Conservation (phyloP, 1,140 invertebrate genomes). For the Maconellicoccus hirsutus region DNA sequence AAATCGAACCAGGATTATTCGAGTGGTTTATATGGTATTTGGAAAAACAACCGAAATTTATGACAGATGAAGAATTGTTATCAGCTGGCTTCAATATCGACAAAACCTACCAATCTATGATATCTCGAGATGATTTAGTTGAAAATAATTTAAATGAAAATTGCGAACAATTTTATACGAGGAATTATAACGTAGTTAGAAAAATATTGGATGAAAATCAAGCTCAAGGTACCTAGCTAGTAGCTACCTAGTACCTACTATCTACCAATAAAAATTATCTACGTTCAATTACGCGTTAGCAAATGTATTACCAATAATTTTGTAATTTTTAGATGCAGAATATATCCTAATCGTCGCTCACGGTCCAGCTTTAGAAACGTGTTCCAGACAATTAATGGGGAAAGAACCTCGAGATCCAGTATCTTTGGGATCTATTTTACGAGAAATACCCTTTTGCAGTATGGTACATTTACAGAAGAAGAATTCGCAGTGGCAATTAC, state of each 20-base stretch:
- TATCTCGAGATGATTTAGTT: constrained; percentile 44
- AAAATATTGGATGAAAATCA: constrained; percentile 31
- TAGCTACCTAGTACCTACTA: no score
- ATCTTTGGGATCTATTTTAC: constrained; percentile 57
- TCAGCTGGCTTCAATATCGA: constrained; percentile 67
- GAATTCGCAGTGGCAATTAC: constrained; percentile 51
- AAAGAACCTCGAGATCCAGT: constrained; percentile 45
- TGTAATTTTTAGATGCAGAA: constrained; percentile 39
- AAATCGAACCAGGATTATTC: constrained; percentile 77
- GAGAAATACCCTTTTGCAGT: constrained; percentile 69
- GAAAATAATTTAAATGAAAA: constrained; percentile 42
- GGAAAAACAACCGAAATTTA: constrained; percentile 63
- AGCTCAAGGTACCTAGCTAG: constrained; percentile 28
- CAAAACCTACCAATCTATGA: constrained; percentile 50
- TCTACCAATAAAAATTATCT: no score
- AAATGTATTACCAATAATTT: no score
- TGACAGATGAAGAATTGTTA: constrained; percentile 57
- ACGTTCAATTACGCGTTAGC: no score
- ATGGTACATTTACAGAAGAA: constrained; percentile 45
- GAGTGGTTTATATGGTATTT: constrained; percentile 89
- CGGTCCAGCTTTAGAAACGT: constrained; percentile 72
- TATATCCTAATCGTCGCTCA: constrained; percentile 75
- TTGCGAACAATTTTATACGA: constrained; percentile 62
- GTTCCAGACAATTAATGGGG: constrained; percentile 61
- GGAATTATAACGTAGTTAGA: constrained; percentile 42